Percentiles rank a stretch among this genome's conserved stretches.
Evolutionary conservation across 2,888 invertebrate genomes (phyloP).

Genomic region (Leptinotarsa juncta): DNA sequence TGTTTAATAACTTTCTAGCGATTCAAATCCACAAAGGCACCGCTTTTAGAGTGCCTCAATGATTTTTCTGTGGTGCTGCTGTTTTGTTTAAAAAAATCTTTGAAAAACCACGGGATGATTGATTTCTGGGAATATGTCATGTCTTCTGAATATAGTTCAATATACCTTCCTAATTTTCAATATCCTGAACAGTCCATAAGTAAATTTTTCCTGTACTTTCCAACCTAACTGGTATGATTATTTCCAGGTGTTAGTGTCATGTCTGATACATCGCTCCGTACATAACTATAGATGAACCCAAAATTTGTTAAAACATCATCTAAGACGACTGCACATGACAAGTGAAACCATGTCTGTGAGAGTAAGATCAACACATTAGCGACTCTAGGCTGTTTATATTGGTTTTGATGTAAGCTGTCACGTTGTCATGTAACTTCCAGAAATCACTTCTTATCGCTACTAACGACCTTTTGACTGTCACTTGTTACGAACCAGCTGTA

Average conservation of each 20-base stretch:
- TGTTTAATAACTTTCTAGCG: too few species aligned
- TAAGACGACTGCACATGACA: constrained; percentile 46
- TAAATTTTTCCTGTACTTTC: background rate
- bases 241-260: background rate
- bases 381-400: constrained; percentile 58
- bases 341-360: constrained; percentile 44
- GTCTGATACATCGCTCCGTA: background rate
- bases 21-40: too few species aligned
- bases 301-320: constrained; percentile 8
- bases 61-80: too few species aligned
- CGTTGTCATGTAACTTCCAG: constrained; percentile 57
- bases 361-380: constrained; percentile 61
- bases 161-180: too few species aligned
- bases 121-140: too few species aligned
- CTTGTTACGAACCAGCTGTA: constrained; percentile 48
- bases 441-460: constrained; percentile 55
- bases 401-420: constrained; percentile 62
- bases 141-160: too few species aligned
- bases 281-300: background rate
- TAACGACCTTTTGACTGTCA: constrained; percentile 56
- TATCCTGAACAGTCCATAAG: background rate
- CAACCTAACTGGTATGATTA: background rate
- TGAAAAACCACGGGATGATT: too few species aligned
- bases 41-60: too few species aligned
- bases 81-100: too few species aligned